A percentile compares a stretch with the other conserved stretches of the same genome.
Conservation (phyloP, 2,888 invertebrate species). For the Ecdyonurus torrentis region DNA sequence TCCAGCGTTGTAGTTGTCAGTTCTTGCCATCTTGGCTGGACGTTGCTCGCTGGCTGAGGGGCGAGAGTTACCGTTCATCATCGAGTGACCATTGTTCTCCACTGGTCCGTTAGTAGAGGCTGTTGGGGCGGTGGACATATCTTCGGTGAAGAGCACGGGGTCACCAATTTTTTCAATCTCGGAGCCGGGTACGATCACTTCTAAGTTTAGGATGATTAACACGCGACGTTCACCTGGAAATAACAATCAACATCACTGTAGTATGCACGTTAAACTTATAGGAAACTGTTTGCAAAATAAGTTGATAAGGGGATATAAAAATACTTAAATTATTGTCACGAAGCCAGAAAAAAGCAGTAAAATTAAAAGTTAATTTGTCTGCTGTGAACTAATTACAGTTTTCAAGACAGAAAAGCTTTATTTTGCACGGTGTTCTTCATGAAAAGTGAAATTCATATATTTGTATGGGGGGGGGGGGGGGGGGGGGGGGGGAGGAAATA, state of each 20-base stretch:
- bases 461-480: too few species aligned
- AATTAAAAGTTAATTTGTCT: neutral
- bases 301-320: conserved; percentile 4
- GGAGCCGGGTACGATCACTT: conserved; percentile 50
- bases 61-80: conserved; percentile 10
- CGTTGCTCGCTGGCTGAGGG: conserved; percentile 6
- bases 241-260: too few species aligned
- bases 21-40: neutral
- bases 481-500: too few species aligned
- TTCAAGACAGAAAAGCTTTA: too few species aligned
- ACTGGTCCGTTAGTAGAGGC: conserved; percentile 4
- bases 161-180: conserved; percentile 63
- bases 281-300: too few species aligned
- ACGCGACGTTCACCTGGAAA: conserved; percentile 45
- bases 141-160: conserved; percentile 37
- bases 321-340: conserved; percentile 5
- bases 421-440: too few species aligned
- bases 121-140: too few species aligned
- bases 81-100: conserved; percentile 10
- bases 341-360: conserved; percentile 2
- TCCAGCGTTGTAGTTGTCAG: neutral
- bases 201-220: conserved; percentile 64
- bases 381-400: too few species aligned
- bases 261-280: too few species aligned
- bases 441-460: too few species aligned